These are phyloP conservation scores for Drosophila stalkeri DNA, from an alignment of 2,888 invertebrate genomes.

Conservation along the genomic window DNA sequence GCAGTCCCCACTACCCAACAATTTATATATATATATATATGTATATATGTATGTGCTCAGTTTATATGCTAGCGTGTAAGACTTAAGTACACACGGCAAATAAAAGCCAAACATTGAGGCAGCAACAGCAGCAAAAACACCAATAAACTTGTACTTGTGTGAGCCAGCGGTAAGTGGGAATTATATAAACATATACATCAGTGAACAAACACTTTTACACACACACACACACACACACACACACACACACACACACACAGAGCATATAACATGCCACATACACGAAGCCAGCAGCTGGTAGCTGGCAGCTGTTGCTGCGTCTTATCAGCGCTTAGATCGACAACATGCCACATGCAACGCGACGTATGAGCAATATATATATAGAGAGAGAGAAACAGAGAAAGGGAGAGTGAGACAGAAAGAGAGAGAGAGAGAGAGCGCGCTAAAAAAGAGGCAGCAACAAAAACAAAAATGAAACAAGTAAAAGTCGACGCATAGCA, in stretches of 20 bases:
- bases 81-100: conserved; percentile 55
- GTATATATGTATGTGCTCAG: not conserved
- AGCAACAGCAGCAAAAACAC: conserved; percentile 33
- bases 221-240: conserved; percentile 5
- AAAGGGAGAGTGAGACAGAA: too few species aligned
- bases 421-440: not conserved
- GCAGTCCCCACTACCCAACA: not conserved
- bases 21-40: not conserved
- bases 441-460: not conserved
- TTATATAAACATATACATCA: conserved; percentile 67
- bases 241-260: conserved; percentile 1
- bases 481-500: conserved; percentile 16
- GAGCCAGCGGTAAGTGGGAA: conserved; percentile 68
- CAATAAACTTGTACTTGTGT: conserved; percentile 66
- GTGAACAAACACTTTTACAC: conserved; percentile 39
- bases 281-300: conserved; percentile 42
- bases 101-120: conserved; percentile 71
- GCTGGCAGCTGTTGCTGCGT: conserved; percentile 72
- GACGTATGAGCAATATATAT: conserved; percentile 56
- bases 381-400: not conserved
- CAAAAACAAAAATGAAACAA: conserved; percentile 3
- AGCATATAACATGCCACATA: conserved; percentile 15
- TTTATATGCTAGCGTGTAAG: conserved; percentile 8
- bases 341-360: conserved; percentile 51
- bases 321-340: conserved; percentile 68